phyloP scores from a whole-genome alignment of 2,797 vertebrate species.

The Acridotheres tristis region DNA sequence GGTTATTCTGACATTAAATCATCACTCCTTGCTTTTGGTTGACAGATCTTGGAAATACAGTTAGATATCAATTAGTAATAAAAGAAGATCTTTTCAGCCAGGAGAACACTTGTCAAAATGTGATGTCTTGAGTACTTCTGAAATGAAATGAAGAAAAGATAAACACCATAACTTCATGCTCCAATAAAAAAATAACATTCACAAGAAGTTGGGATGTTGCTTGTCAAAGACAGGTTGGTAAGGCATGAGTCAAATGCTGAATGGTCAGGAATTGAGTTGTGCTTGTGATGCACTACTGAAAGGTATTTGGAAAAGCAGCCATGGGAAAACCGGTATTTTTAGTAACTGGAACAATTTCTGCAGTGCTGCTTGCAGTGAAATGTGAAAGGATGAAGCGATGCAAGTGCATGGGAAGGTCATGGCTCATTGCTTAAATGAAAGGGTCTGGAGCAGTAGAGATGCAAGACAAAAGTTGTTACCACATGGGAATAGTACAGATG shows the following conservation, averaged over 20 bases:
- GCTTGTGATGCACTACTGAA: not conserved
- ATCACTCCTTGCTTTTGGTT: not conserved
- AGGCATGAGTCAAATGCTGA: not conserved
- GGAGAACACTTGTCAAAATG: conserved; percentile 12
- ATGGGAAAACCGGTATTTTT: not conserved
- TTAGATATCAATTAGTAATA: not conserved
- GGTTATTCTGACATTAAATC: conserved; percentile 3
- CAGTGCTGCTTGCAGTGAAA: not conserved
- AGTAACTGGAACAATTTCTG: not conserved
- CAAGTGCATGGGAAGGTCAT: not conserved
- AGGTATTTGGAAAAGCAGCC: not conserved
- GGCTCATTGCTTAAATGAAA: not conserved
- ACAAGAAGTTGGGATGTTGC: not conserved
- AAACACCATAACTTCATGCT: not conserved
- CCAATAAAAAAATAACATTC: not conserved
- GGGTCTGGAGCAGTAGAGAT: not conserved
- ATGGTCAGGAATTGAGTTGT: not conserved
- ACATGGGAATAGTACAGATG: not conserved
- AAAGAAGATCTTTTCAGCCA: conserved; percentile 1
- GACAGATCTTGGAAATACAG: not conserved
- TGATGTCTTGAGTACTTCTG: not conserved
- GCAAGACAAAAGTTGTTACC: not conserved
- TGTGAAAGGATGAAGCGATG: not conserved
- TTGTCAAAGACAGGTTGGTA: not conserved
- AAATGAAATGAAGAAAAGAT: not conserved